Percentiles rank a stretch among this genome's conserved stretches.
phyloP scores from a whole-genome alignment of 2,888 invertebrate genomes.

The Drosophila villosipedis region DNA sequence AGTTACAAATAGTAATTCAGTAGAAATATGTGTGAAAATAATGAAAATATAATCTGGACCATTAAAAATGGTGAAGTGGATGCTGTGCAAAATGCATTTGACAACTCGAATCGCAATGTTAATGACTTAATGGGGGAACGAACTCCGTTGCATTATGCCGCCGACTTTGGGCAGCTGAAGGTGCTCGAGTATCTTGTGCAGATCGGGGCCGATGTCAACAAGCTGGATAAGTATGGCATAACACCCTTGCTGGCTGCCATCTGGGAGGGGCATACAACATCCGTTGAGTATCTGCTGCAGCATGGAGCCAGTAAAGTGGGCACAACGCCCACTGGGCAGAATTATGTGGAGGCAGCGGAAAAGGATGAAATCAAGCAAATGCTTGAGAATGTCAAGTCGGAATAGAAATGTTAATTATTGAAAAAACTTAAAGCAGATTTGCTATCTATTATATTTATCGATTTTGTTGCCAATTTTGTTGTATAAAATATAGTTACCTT shows the following conservation, averaged over 20 bases:
- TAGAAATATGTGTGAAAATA: conserved; percentile 21
- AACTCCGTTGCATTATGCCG: conserved; percentile 95
- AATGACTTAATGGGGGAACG: conserved; percentile 95
- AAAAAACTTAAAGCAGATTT: not conserved
- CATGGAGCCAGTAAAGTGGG: conserved; percentile 86
- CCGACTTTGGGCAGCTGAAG: conserved; percentile 97
- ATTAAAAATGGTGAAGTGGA: conserved; percentile 53
- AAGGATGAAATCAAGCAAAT: conserved; percentile 52
- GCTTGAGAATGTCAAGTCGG: not conserved
- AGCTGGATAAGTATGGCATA: conserved; percentile 97
- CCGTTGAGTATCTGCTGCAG: conserved; percentile 94
- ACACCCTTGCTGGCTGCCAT: conserved; percentile 96
- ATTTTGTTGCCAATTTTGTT: not conserved
- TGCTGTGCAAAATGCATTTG: conserved; percentile 36
- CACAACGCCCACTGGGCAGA: conserved; percentile 43
- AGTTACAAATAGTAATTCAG: not conserved
- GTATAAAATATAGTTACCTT: not conserved
- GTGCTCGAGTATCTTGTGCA: conserved; percentile 94
- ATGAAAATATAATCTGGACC: conserved; percentile 51
- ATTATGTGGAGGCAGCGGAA: conserved; percentile 50
- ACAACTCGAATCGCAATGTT: conserved; percentile 86
- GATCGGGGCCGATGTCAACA: conserved; percentile 96
- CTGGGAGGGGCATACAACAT: conserved; percentile 97
- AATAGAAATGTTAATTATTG: not conserved
- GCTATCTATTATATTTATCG: not conserved